phyloP scores from a whole-genome alignment of 2,797 vertebrate genomes.

The Ceyx erithaca region DNA sequence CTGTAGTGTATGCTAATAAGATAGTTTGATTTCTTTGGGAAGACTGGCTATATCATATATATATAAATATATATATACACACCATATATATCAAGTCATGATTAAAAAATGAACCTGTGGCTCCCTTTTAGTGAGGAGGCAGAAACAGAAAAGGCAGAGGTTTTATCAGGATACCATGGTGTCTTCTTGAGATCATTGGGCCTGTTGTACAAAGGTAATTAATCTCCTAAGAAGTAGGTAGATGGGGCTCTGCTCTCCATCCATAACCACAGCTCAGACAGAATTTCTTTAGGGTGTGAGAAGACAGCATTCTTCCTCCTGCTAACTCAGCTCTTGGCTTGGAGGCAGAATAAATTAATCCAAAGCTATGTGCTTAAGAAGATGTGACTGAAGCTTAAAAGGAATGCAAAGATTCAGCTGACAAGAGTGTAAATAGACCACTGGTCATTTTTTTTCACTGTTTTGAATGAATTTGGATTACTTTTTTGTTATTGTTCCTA shows the following conservation, averaged over 20 bases:
- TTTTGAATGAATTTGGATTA: not conserved
- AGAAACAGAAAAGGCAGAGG: not conserved
- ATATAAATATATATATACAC: too few species aligned
- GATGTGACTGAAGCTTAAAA: constrained; percentile 12
- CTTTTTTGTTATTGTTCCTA: not conserved
- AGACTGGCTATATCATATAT: not conserved
- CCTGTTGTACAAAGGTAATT: not conserved
- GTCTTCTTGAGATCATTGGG: not conserved
- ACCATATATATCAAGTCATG: not conserved
- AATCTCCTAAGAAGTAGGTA: not conserved
- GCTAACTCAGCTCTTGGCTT: constrained; percentile 46
- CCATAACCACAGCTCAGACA: not conserved
- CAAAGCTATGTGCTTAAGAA: constrained; percentile 9
- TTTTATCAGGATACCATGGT: not conserved
- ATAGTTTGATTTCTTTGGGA: not conserved
- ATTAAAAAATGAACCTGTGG: not conserved
- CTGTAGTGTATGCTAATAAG: not conserved
- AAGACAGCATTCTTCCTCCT: not conserved
- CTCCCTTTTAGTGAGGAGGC: not conserved
- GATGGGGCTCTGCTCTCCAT: not conserved
- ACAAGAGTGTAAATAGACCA: constrained; percentile 22
- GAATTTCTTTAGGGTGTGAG: not conserved
- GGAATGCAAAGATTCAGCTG: constrained; percentile 47
- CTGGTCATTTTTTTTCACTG: not conserved
- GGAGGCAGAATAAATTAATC: constrained; percentile 48